Conservation (phyloP, 2,888 invertebrate species). For the Dynastes maya region DNA sequence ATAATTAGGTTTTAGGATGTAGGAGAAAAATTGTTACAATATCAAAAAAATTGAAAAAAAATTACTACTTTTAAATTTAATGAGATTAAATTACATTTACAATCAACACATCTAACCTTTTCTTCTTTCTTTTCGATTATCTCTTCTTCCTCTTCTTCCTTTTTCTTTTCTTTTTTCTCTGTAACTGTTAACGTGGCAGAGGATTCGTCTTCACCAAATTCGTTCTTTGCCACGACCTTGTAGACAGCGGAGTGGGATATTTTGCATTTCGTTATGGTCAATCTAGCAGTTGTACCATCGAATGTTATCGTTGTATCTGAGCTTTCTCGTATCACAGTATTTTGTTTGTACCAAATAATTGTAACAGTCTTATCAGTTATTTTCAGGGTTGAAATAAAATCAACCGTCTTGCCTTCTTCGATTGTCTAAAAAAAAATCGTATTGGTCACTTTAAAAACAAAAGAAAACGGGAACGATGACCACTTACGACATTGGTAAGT, state of each 20-base stretch:
- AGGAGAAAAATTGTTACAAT: conserved; percentile 16
- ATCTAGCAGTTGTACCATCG: conserved; percentile 85
- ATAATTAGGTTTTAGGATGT: conserved; percentile 33
- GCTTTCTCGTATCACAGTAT: conserved; percentile 83
- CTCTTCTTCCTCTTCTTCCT: conserved; percentile 64
- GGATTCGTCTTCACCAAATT: conserved; percentile 92
- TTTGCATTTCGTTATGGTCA: conserved; percentile 84
- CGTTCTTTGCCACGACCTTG: conserved; percentile 90
- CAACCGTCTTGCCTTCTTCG: conserved; percentile 83
- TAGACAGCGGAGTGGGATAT: conserved; percentile 86
- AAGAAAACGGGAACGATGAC: conserved; percentile 19
- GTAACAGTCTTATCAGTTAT: conserved; percentile 85
- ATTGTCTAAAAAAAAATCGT: conserved; percentile 73
- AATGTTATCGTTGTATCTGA: conserved; percentile 86
- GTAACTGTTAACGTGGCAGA: conserved; percentile 88
- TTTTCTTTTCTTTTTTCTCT: conserved; percentile 69
- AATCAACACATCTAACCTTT: conserved; percentile 56
- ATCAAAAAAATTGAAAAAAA: conserved; percentile 12
- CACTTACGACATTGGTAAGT: conserved; percentile 82
- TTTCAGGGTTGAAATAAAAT: conserved; percentile 83
- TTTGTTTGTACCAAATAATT: conserved; percentile 90
- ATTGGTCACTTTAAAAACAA: conserved; percentile 25
- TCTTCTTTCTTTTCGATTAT: conserved; percentile 63
- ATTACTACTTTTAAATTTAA: neutral
- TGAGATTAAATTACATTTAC: conserved; percentile 5